Evolutionary conservation across 2,888 invertebrate genomes (phyloP), one percentile per base, ranked within the genome.

Genomic region (Fragum sueziense): DNA sequence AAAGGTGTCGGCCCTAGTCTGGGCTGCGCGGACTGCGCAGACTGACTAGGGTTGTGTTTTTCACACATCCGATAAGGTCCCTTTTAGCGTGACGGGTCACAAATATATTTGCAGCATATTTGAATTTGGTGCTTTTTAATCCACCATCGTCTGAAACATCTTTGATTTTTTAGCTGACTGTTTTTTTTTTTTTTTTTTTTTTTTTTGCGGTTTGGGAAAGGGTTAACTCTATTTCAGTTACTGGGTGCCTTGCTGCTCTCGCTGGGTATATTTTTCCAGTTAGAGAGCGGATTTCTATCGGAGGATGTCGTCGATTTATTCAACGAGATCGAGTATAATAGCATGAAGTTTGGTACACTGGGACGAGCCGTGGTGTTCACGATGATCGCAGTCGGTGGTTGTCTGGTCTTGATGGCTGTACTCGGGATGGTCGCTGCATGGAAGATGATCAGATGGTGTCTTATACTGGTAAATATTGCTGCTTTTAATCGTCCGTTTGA

Each of bases 391-490:
- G 59, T 75, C 11, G 86, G 86, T 2, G 73, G 62, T 2, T 20
- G 80, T 17, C 34, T 82, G 0, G 33, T 84, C 17, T 25, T 80
- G 27, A 75, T 82, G 11, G 76, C 82, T n/a, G 67, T 84, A 17
- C 37, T 86, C 3, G 86, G 86, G 7, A 72, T 84, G 61, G 70
- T 76, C 52, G 86, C 79, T 0, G 82, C 82, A 4, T 77, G 76
- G 71, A 74, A 75, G 14, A 57, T 54, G 17, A 72, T 75, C 25
- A 72, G 69, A 11, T 69, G 68, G 2, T 82, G 80, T 70, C 74
- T 86, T 1, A 76, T 77, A 52, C 33, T 76, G 65, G 83, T 84
- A 84, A 75, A 76, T 80, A n/a, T n/a, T n/a, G n/a, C n/a, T n/a
- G n/a, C n/a, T n/a, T n/a, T n/a, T n/a, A n/a, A n/a, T n/a, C n/a